Conservation (phyloP, 2,888 invertebrate species). For the Anarsia innoxiella region DNA sequence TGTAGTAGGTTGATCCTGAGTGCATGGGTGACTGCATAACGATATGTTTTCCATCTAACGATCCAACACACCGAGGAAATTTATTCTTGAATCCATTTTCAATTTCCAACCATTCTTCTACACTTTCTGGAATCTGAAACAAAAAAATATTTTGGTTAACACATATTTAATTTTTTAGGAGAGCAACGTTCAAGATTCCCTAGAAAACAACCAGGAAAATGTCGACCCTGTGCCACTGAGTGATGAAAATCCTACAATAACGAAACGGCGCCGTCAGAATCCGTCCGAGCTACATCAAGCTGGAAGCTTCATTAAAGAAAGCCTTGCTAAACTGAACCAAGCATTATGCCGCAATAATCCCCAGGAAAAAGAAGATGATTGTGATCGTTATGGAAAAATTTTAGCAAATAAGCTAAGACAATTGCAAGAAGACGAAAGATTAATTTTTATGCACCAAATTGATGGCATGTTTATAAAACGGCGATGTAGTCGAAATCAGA, state of each 20-base stretch:
- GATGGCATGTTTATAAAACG: slow-evolving; percentile 13
- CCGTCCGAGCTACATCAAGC: neutral
- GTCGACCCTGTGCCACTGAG: neutral
- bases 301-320: neutral
- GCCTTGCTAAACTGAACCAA: neutral
- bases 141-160: neutral
- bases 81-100: slow-evolving; percentile 10
- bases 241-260: neutral
- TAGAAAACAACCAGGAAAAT: neutral
- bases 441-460: slow-evolving; percentile 16
- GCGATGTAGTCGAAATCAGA: neutral
- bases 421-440: slow-evolving; percentile 15
- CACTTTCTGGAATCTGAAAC: slow-evolving; percentile 8
- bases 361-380: slow-evolving; percentile 10
- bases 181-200: neutral
- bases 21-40: slow-evolving; percentile 15
- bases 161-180: neutral
- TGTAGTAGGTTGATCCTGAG: slow-evolving; percentile 15
- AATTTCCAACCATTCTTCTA: slow-evolving; percentile 11
- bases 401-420: slow-evolving; percentile 18
- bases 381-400: slow-evolving; percentile 13
- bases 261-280: neutral
- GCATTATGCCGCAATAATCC: neutral
- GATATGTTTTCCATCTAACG: slow-evolving; percentile 20
- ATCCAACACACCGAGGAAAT: slow-evolving; percentile 4